These are phyloP conservation scores for Idaea biselata DNA, from an alignment of 2,888 invertebrate genomes.

Conservation along the genomic window DNA sequence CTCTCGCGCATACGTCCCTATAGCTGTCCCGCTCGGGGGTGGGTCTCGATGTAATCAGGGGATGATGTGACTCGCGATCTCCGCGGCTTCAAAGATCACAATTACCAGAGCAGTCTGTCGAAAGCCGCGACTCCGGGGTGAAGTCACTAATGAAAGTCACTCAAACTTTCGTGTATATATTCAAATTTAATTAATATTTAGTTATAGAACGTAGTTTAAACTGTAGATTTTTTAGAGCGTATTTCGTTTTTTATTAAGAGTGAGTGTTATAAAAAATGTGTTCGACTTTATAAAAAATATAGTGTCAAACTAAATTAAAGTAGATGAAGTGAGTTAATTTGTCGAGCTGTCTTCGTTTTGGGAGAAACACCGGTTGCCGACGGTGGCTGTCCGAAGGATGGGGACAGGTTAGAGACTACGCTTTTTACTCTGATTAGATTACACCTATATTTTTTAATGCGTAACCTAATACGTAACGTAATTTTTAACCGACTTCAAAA, in stretches of 20 bases:
- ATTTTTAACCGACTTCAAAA: too few relatives aligned
- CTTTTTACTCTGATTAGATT: not conserved
- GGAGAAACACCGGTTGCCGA: constrained; percentile 80
- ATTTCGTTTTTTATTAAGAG: not conserved
- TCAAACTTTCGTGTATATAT: constrained; percentile 42
- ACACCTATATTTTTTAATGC: not conserved
- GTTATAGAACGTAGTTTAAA: constrained; percentile 1
- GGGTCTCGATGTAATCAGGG: constrained; percentile 79
- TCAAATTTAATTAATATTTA: constrained; percentile 21
- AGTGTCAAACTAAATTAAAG: constrained; percentile 19
- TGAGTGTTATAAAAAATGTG: constrained; percentile 8
- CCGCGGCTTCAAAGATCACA: constrained; percentile 80
- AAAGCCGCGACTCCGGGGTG: constrained; percentile 73
- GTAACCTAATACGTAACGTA: too few relatives aligned
- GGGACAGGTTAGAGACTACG: constrained; percentile 82
- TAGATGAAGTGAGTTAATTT: constrained; percentile 32
- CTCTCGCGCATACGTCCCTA: constrained; percentile 27
- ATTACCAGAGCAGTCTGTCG: constrained; percentile 79
- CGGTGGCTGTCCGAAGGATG: constrained; percentile 84
- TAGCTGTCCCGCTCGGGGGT: constrained; percentile 64
- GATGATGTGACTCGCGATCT: constrained; percentile 81
- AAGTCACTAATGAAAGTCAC: constrained; percentile 69
- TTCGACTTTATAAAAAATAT: constrained; percentile 9
- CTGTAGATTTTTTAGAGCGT: not conserved
- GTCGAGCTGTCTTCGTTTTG: constrained; percentile 80